phyloP scores from a whole-genome alignment of 1,140 invertebrate genomes.

The Tigriopus japonicus region DNA sequence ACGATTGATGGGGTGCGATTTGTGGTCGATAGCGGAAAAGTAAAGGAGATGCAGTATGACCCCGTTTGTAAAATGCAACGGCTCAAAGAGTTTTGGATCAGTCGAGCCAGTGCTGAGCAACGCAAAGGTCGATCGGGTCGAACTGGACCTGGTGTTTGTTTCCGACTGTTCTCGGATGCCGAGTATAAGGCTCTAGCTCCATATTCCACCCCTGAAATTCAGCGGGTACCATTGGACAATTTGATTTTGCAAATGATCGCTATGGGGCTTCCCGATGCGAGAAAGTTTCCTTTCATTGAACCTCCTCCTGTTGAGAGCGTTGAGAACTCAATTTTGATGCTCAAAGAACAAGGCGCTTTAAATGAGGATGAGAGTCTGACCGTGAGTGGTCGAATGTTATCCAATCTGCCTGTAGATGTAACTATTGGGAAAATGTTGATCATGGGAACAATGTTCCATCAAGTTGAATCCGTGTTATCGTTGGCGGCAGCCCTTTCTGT shows the following conservation, averaged over 20 bases:
- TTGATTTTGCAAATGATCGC: slow-evolving; percentile 84
- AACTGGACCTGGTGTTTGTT: slow-evolving; percentile 46
- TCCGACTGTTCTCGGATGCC: slow-evolving; percentile 68
- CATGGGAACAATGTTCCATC: slow-evolving; percentile 69
- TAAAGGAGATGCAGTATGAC: slow-evolving; percentile 94
- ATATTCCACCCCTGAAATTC: slow-evolving; percentile 73
- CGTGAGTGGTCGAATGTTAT: slow-evolving; percentile 62
- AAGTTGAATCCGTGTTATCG: slow-evolving; percentile 76
- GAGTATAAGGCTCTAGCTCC: slow-evolving; percentile 56
- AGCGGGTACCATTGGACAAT: slow-evolving; percentile 75
- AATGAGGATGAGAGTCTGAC: slow-evolving; percentile 59
- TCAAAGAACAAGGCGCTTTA: slow-evolving; percentile 60
- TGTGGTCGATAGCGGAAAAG: slow-evolving; percentile 89
- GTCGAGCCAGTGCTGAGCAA: slow-evolving; percentile 89
- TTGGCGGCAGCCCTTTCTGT: slow-evolving; percentile 80
- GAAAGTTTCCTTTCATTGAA: slow-evolving; percentile 90
- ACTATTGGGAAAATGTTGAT: slow-evolving; percentile 90
- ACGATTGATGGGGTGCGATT: slow-evolving; percentile 97
- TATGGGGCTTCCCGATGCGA: slow-evolving; percentile 73
- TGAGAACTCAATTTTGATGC: slow-evolving; percentile 60
- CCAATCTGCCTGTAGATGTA: slow-evolving; percentile 81
- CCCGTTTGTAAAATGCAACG: slow-evolving; percentile 64
- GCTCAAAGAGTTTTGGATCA: slow-evolving; percentile 89
- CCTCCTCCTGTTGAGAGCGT: slow-evolving; percentile 54
- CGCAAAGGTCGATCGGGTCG: slow-evolving; percentile 77